Evolutionary conservation across 2,888 invertebrate species (phyloP).

Genomic region (Lydus trimaculatus): DNA sequence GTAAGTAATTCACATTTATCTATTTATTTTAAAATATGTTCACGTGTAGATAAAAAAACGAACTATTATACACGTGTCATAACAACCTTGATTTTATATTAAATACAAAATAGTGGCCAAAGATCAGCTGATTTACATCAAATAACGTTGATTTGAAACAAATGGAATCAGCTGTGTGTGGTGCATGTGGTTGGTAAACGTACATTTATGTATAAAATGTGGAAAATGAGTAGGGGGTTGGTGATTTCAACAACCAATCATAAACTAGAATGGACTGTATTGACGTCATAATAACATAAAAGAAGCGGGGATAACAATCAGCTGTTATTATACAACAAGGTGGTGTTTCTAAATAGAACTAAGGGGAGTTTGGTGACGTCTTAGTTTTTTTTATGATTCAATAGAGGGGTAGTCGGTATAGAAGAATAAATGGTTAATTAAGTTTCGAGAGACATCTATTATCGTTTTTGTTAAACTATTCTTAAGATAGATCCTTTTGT

Average conservation of each 20-base stretch:
- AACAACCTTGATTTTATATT: slow-evolving; percentile 35
- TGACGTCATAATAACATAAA: slow-evolving; percentile 39
- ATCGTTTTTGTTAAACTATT: neutral
- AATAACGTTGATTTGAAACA: neutral
- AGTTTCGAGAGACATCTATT: neutral
- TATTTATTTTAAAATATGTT: neutral
- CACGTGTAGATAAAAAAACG: slow-evolving; percentile 17
- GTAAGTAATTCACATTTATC: neutral
- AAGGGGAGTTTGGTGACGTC: slow-evolving; percentile 12
- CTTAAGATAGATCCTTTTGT: neutral
- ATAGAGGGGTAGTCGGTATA: neutral
- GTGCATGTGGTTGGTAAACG: slow-evolving; percentile 25
- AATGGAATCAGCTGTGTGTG: slow-evolving; percentile 51
- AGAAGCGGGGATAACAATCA: slow-evolving; percentile 44
- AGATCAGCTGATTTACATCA: slow-evolving; percentile 43
- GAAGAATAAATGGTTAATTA: too few species aligned
- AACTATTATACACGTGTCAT: slow-evolving; percentile 37
- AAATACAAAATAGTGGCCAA: slow-evolving; percentile 21
- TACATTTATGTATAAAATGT: slow-evolving; percentile 38
- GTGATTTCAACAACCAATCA: slow-evolving; percentile 38
- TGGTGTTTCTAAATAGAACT: too few species aligned
- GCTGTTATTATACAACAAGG: slow-evolving; percentile 44
- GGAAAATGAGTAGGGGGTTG: slow-evolving; percentile 25
- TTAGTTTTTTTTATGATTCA: neutral
- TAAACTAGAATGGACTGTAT: slow-evolving; percentile 27